Percentiles rank a stretch among this genome's conserved stretches.
These are phyloP conservation scores for Pollenia amentaria DNA, from an alignment of 2,888 invertebrate genomes.

Conservation along the genomic window DNA sequence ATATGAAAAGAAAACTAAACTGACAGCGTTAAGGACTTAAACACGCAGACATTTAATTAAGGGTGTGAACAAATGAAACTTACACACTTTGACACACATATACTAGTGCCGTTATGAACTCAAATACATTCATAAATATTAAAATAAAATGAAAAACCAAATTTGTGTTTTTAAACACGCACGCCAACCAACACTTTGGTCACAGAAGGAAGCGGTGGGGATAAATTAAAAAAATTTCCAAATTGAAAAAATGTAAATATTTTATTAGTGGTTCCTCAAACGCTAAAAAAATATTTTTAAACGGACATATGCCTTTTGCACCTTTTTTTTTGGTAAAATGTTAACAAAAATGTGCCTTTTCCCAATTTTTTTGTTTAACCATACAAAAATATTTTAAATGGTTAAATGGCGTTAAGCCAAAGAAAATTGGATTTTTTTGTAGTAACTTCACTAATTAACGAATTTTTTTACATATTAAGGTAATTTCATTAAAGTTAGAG, in stretches of 20 bases:
- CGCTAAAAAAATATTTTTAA: conserved; percentile 63
- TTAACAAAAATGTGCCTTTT: too few relatives aligned
- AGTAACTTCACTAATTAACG: too few relatives aligned
- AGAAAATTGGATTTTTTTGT: too few relatives aligned
- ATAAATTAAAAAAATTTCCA: neutral
- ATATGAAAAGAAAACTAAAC: conserved; percentile 35
- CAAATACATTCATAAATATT: conserved; percentile 45
- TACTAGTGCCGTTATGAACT: neutral
- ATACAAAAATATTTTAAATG: too few relatives aligned
- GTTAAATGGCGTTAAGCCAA: too few relatives aligned
- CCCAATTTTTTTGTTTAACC: too few relatives aligned
- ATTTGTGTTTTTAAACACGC: conserved; percentile 43
- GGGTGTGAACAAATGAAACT: conserved; percentile 80
- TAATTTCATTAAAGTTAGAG: too few relatives aligned
- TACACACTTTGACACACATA: neutral
- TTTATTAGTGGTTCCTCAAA: conserved; percentile 80
- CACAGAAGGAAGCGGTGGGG: neutral
- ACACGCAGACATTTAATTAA: conserved; percentile 80
- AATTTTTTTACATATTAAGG: too few relatives aligned
- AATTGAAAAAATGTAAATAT: conserved; percentile 79
- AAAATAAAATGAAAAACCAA: conserved; percentile 30
- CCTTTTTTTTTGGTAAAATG: neutral
- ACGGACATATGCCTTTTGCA: conserved; percentile 42
- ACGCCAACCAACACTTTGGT: conserved; percentile 54
- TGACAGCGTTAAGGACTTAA: conserved; percentile 71